phyloP scores from a whole-genome alignment of 2,113 vertebrate species.

The Malurus elegans region DNA sequence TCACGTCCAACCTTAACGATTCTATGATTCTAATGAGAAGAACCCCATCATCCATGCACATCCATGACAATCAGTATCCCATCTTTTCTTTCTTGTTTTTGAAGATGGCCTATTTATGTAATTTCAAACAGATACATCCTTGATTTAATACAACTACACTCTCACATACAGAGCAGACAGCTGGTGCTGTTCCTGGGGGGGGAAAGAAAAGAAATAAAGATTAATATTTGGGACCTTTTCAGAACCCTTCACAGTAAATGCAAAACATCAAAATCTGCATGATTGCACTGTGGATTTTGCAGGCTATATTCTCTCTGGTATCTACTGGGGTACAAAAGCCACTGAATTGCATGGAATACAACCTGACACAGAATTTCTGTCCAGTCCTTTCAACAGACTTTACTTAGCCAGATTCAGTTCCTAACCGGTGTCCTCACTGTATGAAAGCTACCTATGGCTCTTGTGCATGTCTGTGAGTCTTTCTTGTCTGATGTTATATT shows the following conservation, averaged over 20 bases:
- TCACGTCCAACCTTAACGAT: background rate
- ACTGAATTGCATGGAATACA: background rate
- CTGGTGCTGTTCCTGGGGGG: background rate
- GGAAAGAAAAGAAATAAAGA: accelerated
- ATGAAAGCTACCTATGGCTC: background rate
- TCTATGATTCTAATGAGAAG: background rate
- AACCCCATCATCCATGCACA: background rate
- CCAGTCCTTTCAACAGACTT: background rate
- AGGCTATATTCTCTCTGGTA: background rate
- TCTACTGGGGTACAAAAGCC: background rate
- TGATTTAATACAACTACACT: background rate
- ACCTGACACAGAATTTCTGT: background rate
- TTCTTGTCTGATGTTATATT: background rate
- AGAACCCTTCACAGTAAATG: background rate
- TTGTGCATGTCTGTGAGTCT: background rate
- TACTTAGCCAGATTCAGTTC: background rate
- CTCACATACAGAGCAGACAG: background rate
- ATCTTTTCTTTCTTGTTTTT: background rate
- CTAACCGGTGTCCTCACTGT: background rate
- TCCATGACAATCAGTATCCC: background rate
- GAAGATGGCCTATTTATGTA: background rate
- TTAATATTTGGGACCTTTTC: background rate
- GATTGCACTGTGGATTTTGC: background rate
- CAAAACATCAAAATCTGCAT: background rate
- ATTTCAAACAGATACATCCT: background rate